Evolutionary conservation across 1,140 invertebrate species (phyloP).

Genomic region (Meloidogyne chitwoodi): DNA sequence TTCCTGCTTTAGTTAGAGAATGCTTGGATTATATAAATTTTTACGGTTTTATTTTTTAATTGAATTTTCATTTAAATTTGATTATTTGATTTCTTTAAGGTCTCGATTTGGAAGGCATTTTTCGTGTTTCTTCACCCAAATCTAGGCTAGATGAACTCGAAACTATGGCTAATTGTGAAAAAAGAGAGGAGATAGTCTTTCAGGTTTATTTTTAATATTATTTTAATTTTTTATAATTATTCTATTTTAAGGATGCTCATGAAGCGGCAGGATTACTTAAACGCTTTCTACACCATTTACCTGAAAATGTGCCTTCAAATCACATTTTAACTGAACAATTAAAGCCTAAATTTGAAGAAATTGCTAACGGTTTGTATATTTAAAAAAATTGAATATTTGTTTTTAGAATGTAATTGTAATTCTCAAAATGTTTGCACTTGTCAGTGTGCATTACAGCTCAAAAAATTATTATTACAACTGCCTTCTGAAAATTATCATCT

Average conservation of each 20-base stretch:
- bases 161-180: conserved; percentile 24
- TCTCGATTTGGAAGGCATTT: conserved; percentile 49
- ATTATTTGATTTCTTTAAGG: conserved; percentile 29
- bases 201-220: conserved; percentile 2
- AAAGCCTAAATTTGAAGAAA: conserved; percentile 16
- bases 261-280: conserved; percentile 50
- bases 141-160: conserved; percentile 47
- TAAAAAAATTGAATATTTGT: background rate
- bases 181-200: conserved; percentile 20
- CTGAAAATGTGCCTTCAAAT: conserved; percentile 10
- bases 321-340: conserved; percentile 23
- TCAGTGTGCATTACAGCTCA: conserved; percentile 21
- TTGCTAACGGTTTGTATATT: background rate
- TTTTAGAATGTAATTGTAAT: conserved; percentile 32
- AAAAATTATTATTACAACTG: conserved; percentile 32
- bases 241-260: conserved; percentile 34
- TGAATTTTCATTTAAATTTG: background rate
- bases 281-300: conserved; percentile 40
- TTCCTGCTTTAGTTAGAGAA: conserved; percentile 43
- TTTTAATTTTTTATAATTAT: background rate
- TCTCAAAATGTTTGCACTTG: conserved; percentile 32
- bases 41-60: conserved; percentile 20
- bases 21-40: conserved; percentile 48
- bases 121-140: conserved; percentile 48
- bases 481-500: conserved; percentile 47